A percentile compares a stretch with the other conserved stretches of the same genome.
These are phyloP conservation scores for Chironomus riparius DNA, from an alignment of 2,888 invertebrate species.

Conservation along the genomic window DNA sequence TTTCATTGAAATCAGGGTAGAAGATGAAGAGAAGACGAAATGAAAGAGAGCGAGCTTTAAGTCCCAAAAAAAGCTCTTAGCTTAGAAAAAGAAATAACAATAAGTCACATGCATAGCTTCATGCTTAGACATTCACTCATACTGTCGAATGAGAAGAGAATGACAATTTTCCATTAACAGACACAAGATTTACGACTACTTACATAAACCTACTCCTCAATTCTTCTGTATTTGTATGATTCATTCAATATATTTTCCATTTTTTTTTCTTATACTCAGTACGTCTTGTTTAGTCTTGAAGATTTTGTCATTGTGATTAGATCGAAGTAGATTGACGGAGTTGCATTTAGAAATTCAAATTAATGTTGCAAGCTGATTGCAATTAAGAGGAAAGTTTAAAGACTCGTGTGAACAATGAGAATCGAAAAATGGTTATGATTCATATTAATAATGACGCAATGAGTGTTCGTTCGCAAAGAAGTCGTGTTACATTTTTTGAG, in stretches of 20 bases:
- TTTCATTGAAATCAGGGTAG: too few relatives aligned
- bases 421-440: constrained; percentile 13
- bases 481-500: constrained; percentile 28
- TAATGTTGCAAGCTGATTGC: neutral
- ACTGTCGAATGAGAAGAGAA: neutral
- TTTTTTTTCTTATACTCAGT: neutral
- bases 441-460: neutral
- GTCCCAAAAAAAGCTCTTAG: too few relatives aligned
- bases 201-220: neutral
- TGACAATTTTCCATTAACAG: constrained; percentile 20
- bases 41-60: too few relatives aligned
- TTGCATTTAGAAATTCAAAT: neutral
- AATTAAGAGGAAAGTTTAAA: neutral
- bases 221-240: constrained; percentile 1
- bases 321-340: neutral
- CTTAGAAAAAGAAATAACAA: neutral
- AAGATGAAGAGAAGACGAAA: neutral
- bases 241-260: constrained; percentile 20
- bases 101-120: neutral
- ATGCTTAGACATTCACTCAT: neutral
- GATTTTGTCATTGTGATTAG: constrained; percentile 22
- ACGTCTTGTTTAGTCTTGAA: constrained; percentile 10
- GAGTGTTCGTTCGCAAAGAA: constrained; percentile 19
- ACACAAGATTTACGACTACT: constrained; percentile 22
- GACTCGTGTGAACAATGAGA: neutral